Evolutionary conservation across 2,113 vertebrate genomes (phyloP).

Genomic region (Rhinolophus sinicus): DNA sequence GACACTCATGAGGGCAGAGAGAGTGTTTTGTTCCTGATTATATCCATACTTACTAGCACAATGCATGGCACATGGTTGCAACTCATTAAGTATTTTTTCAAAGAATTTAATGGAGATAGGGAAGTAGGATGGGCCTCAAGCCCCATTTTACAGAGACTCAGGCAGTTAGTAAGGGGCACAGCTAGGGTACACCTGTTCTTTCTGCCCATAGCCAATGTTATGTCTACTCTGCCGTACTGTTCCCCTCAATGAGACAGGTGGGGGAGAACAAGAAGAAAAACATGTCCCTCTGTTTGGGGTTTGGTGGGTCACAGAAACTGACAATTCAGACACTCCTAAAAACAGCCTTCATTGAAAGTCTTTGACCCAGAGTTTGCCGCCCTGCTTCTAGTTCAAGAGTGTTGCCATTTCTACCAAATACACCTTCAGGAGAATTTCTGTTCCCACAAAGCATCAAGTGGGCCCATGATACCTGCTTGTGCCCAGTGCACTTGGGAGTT

Average conservation of each 20-base stretch:
- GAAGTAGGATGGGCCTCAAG: not conserved
- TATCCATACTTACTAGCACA: not conserved
- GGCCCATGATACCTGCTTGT: not conserved
- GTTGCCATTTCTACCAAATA: not conserved
- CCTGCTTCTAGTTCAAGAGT: not conserved
- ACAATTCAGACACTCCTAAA: not conserved
- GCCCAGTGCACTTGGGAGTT: not conserved
- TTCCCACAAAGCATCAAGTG: not conserved
- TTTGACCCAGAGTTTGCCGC: not conserved
- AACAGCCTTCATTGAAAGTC: not conserved
- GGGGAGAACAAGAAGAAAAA: not conserved
- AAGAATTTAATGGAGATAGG: not conserved
- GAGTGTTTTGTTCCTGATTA: not conserved
- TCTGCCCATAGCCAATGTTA: not conserved
- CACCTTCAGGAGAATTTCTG: constrained; percentile 20
- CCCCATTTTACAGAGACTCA: not conserved
- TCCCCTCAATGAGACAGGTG: not conserved
- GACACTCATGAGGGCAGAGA: not conserved
- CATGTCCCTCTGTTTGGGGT: not conserved
- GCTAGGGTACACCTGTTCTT: not conserved
- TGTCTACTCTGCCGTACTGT: not conserved
- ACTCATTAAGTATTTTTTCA: not conserved
- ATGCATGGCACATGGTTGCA: not conserved
- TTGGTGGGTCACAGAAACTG: not conserved
- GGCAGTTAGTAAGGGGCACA: not conserved